Evolutionary conservation across 92 coral and sea anemone genomes (phyloP), one percentile per base, ranked within the genome.

Genomic region (Porites lobata): DNA sequence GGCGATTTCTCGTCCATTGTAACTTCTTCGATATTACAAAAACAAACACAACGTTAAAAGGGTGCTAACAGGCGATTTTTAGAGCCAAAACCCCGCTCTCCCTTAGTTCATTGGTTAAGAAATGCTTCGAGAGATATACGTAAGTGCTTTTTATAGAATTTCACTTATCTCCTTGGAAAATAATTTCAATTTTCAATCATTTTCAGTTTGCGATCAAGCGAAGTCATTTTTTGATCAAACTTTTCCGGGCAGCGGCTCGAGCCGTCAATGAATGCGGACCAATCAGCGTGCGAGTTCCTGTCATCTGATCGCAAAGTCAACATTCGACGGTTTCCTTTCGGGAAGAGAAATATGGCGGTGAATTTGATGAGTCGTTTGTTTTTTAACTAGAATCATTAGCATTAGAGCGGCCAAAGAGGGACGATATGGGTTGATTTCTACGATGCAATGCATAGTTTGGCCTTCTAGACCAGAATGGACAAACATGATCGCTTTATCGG

Each of bases 401-500:
- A 53, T 90, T 86, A 57, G 57, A 53, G 59, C 85, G 43, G 58
- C 67, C 70, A 54, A 29, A 32, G 43, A 68, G 61, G 81, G 53
- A 56, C 69, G 78, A 72, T 22, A 91, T 91, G 94, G 94, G 94
- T 87, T 91, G 90, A 83, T 87, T 87, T 82, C 53, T 72, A 82
- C 85, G 83, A 77, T 84, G 83, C 57, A 54, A 78, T 85, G 32
- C 65, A 53, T 66, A 69, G 57, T 77, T 85, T 78, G 89, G 92
- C 32, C 78, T 51, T 75, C 73, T 91, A 76, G 73, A 61, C 72
- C 89, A 89, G 88, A 71, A 91, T 91, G 94, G 94, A 91, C 21
- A 79, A 80, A 78, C 94, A 91, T 91, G 94, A 91, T 24, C 94
- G 94, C 73, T 75, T 87, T 51, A 76, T 85, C 83, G 94, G 94